Conservation (phyloP, 2,797 vertebrate species). For the Melanogrammus aeglefinus region DNA sequence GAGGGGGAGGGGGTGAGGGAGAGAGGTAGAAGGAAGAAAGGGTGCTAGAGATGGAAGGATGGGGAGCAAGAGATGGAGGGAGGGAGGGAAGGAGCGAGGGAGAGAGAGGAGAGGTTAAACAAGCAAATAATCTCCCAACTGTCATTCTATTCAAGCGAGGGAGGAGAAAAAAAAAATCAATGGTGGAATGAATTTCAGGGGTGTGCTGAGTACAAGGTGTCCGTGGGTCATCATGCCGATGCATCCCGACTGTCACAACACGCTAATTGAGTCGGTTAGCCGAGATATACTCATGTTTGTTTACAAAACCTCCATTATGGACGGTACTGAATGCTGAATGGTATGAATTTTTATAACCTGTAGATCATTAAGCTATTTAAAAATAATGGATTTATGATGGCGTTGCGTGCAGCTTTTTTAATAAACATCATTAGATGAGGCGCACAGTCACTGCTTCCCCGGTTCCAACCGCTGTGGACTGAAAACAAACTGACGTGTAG, state of each 20-base stretch:
- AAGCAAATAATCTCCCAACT: background rate
- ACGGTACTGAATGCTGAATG: background rate
- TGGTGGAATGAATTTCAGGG: background rate
- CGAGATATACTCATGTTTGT: background rate
- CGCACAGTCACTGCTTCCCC: background rate
- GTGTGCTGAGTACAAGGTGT: background rate
- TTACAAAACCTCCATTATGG: background rate
- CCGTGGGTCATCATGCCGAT: background rate
- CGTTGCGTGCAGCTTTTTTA: background rate
- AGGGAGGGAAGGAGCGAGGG: background rate
- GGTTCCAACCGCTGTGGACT: background rate
- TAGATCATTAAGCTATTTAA: background rate
- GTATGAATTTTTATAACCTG: background rate
- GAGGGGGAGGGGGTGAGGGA: background rate
- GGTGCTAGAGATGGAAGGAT: background rate
- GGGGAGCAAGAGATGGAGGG: background rate
- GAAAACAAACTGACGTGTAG: background rate
- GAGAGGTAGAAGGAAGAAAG: background rate
- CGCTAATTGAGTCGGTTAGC: background rate
- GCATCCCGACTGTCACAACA: background rate
- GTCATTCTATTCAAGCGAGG: background rate
- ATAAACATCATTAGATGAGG: background rate
- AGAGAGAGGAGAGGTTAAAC: background rate
- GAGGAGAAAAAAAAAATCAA: background rate
- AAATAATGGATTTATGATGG: conserved; percentile 6